phyloP scores from a whole-genome alignment of 1,140 invertebrate genomes.

The Lordiphosa collinella region DNA sequence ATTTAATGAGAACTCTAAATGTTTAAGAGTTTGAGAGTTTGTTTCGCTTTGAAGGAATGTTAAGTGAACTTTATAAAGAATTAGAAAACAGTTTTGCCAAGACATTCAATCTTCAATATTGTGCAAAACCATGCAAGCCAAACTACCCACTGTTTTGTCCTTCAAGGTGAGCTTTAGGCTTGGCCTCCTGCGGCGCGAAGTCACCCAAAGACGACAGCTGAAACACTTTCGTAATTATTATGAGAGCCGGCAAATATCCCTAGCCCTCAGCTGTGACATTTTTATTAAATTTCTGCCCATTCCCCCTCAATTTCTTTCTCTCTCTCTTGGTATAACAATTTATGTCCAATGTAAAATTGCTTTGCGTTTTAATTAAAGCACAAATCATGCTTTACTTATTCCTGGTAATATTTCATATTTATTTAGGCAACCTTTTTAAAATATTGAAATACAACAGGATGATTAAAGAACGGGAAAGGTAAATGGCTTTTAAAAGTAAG shows the following conservation, averaged over 20 bases:
- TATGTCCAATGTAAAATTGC: slow-evolving; percentile 10
- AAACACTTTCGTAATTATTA: slow-evolving; percentile 54
- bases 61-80: neutral
- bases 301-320: neutral
- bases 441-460: neutral
- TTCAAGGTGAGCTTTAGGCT: slow-evolving; percentile 23
- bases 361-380: slow-evolving; percentile 49
- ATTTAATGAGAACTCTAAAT: no score
- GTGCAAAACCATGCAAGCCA: slow-evolving; percentile 45
- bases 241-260: slow-evolving; percentile 25
- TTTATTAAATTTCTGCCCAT: slow-evolving; percentile 53
- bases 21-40: no score
- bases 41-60: no score
- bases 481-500: slow-evolving; percentile 12
- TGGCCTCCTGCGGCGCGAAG: slow-evolving; percentile 14
- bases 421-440: slow-evolving; percentile 3
- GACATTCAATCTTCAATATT: no score
- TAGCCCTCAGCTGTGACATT: slow-evolving; percentile 49
- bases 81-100: slow-evolving; percentile 5
- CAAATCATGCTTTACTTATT: slow-evolving; percentile 11
- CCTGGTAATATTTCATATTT: slow-evolving; percentile 38
- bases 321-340: slow-evolving; percentile 15
- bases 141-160: neutral
- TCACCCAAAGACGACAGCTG: slow-evolving; percentile 33
- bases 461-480: slow-evolving; percentile 25